These are phyloP conservation scores for Adrianichthys oophorus DNA, from an alignment of 2,797 vertebrate genomes.

Conservation along the genomic window DNA sequence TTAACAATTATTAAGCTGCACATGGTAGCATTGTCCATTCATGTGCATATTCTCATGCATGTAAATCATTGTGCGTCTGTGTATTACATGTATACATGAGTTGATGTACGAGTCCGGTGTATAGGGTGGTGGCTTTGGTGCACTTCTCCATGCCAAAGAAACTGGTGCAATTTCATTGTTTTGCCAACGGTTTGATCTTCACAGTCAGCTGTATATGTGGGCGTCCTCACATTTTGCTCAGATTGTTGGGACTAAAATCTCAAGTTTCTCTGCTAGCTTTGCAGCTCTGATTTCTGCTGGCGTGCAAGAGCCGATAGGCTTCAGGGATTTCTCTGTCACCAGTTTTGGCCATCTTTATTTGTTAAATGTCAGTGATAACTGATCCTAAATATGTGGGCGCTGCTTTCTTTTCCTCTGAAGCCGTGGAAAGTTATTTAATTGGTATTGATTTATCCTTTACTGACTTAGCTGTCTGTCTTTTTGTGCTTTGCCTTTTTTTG, in stretches of 20 bases:
- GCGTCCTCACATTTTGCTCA: constrained; percentile 6
- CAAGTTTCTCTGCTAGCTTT: constrained; percentile 35
- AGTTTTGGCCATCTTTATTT: constrained; percentile 32
- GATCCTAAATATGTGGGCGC: constrained; percentile 19
- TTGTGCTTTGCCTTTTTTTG: background rate
- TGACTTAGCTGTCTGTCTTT: constrained; percentile 36
- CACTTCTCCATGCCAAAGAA: constrained; percentile 55
- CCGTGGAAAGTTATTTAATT: constrained; percentile 41
- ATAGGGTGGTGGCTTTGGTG: constrained; percentile 69
- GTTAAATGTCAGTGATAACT: constrained; percentile 9
- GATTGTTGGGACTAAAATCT: constrained; percentile 20
- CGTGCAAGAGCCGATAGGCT: constrained; percentile 20
- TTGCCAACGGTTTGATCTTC: constrained; percentile 48
- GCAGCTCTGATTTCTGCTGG: constrained; percentile 25
- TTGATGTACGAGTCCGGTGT: constrained; percentile 48
- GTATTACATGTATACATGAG: constrained; percentile 22
- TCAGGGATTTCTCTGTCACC: constrained; percentile 31
- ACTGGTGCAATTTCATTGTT: constrained; percentile 47
- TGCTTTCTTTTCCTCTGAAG: constrained; percentile 4
- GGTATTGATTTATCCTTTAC: constrained; percentile 60
- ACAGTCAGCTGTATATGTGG: constrained; percentile 3
- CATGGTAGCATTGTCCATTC: constrained; percentile 4
- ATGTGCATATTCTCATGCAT: background rate
- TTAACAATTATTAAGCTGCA: constrained; percentile 14
- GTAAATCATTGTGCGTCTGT: constrained; percentile 10